Base-by-base conservation (phyloP, 2,888 invertebrate species). In the Sinodicranocentrus sp. region DNA sequence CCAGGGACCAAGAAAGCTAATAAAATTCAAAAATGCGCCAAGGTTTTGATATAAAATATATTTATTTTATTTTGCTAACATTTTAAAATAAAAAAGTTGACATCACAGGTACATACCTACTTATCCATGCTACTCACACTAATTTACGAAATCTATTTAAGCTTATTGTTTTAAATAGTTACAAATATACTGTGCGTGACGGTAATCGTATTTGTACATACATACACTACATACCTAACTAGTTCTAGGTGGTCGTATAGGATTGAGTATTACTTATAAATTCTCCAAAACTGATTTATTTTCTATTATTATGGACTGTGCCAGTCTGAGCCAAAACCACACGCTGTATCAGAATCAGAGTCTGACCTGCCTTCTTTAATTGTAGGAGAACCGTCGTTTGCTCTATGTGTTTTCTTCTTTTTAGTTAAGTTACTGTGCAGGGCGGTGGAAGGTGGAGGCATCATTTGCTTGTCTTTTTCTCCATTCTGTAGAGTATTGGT, bases 291-390 rank as follows among this genome's bases (percentile, higher is more conserved):
- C n/a, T n/a, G n/a, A n/a, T n/a, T n/a, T 72, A 61, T 25, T 0
- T 39, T 17, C 52, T n/a, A n/a, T n/a, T n/a, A n/a, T n/a, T 59
- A 82, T n/a, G 82, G 79, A 48, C 79, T 90, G 86, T 92, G 93
- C 95, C 95, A 95, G 78, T 93, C 93, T 0, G 94, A 93, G 89
- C 94, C 96, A 90, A 97, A 97, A 0, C 97, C 97, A 88, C 95
- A 96, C 0, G 96, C 96, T 0, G 95, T 94, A 90, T 97, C 97
- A 0, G 96, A 97, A 90, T 97, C 97, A 0, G 96, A 96, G 90
- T 96, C 96, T 33, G 88, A 86, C 71, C 73, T 59, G 52, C 57
- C 68, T 82, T 87, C 86, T 80, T 80, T 71, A 25, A 86, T 86
- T 6, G 86, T 73, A 0, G 86, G 52, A 8, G 86, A 70, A 44